Evolutionary conservation across 1,140 invertebrate genomes (phyloP).

Genomic region (Atta colombica): DNA sequence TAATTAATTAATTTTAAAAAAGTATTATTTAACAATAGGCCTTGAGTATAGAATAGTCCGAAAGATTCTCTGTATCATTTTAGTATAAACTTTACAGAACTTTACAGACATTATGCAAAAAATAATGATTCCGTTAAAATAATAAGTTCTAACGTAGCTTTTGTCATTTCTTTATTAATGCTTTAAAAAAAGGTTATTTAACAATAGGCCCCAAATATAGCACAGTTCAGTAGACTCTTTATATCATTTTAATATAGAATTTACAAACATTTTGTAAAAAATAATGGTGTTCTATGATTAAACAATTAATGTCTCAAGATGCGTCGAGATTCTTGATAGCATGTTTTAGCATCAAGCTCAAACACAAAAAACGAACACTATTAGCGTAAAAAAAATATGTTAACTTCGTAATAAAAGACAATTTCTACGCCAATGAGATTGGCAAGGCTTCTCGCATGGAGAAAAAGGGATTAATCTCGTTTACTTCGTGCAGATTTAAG

Average conservation of each 20-base stretch:
- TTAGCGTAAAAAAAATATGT: constrained; percentile 64
- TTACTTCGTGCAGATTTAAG: constrained; percentile 85
- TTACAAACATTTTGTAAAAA: background rate
- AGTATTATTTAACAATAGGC: background rate
- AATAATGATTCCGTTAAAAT: constrained; percentile 1
- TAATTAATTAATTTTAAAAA: no score
- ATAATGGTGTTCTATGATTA: background rate
- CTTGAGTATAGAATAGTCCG: background rate
- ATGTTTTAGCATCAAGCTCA: constrained; percentile 26
- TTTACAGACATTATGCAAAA: background rate
- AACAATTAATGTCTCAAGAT: constrained; percentile 45
- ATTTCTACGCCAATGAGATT: constrained; percentile 82
- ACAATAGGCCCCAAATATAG: background rate
- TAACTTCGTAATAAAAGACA: constrained; percentile 58
- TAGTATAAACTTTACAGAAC: background rate
- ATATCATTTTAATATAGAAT: background rate
- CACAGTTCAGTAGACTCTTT: background rate
- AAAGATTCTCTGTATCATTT: background rate
- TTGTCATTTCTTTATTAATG: background rate
- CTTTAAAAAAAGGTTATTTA: background rate
- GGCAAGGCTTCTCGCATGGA: constrained; percentile 82
- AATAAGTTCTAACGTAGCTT: background rate
- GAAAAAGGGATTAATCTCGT: constrained; percentile 86
- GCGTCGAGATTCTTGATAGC: constrained; percentile 5
- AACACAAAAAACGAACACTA: constrained; percentile 17